Conservation (phyloP, 2,888 invertebrate genomes). For the Apamea anceps region DNA sequence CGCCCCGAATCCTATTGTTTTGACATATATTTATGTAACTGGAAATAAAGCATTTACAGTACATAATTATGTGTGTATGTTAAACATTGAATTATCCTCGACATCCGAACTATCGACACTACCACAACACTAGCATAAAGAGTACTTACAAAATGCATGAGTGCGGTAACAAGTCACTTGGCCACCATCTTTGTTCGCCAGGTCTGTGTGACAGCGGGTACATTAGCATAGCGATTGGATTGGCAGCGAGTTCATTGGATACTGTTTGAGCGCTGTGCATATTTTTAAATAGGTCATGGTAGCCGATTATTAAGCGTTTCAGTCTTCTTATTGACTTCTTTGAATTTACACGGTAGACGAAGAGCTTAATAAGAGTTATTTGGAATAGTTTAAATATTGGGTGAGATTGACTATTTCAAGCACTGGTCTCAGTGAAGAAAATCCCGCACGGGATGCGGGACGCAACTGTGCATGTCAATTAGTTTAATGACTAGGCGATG, state of each 20-base stretch:
- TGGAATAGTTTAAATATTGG: background rate
- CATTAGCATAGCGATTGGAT: conserved; percentile 58
- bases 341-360: background rate
- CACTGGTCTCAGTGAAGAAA: background rate
- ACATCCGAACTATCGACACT: conserved; percentile 11
- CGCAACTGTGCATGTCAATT: background rate
- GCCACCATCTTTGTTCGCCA: conserved; percentile 51
- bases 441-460: too few species aligned
- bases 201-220: conserved; percentile 12
- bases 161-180: conserved; percentile 63
- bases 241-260: conserved; percentile 4
- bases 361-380: background rate
- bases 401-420: background rate
- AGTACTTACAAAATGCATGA: conserved; percentile 64
- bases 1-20: too few species aligned
- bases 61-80: too few species aligned
- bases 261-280: conserved; percentile 6
- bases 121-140: conserved; percentile 20
- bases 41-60: too few species aligned
- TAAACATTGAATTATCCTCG: background rate
- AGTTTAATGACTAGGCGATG: background rate
- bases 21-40: too few species aligned
- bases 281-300: conserved; percentile 12
- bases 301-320: background rate
- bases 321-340: background rate